Evolutionary conservation across 2,797 vertebrate genomes (phyloP).

Genomic region (Enteromius unitaeniatus): DNA sequence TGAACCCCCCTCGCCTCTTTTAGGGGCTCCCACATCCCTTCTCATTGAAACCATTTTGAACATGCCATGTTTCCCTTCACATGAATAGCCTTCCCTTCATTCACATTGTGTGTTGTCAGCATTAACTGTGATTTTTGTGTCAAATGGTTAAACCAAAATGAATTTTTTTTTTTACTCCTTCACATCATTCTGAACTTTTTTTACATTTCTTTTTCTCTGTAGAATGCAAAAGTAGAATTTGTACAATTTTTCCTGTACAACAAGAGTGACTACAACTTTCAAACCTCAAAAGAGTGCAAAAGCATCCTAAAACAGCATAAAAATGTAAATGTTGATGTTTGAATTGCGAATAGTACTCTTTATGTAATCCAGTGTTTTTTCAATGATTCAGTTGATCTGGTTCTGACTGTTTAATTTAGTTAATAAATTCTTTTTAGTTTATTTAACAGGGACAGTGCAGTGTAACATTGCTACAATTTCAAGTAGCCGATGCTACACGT

Average conservation of each 20-base stretch:
- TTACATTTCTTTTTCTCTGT: neutral
- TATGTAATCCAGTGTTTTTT: neutral
- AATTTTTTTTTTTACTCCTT: neutral
- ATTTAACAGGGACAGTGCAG: too few relatives aligned
- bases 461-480: too few relatives aligned
- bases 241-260: neutral
- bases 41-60: slow-evolving; percentile 48
- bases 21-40: slow-evolving; percentile 56
- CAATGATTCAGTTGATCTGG: neutral
- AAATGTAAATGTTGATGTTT: neutral
- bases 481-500: too few relatives aligned
- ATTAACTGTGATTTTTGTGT: slow-evolving; percentile 9
- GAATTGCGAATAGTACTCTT: neutral
- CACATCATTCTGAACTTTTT: neutral
- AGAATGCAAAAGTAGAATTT: neutral
- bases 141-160: neutral
- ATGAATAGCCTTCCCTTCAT: slow-evolving; percentile 32
- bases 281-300: neutral
- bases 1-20: slow-evolving; percentile 53
- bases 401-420: neutral
- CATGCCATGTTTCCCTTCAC: slow-evolving; percentile 46
- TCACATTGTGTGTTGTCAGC: slow-evolving; percentile 28
- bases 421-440: too few relatives aligned
- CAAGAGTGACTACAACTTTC: neutral
- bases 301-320: neutral